phyloP scores from a whole-genome alignment of 2,888 invertebrate species.

The Drosophila barbarae region DNA sequence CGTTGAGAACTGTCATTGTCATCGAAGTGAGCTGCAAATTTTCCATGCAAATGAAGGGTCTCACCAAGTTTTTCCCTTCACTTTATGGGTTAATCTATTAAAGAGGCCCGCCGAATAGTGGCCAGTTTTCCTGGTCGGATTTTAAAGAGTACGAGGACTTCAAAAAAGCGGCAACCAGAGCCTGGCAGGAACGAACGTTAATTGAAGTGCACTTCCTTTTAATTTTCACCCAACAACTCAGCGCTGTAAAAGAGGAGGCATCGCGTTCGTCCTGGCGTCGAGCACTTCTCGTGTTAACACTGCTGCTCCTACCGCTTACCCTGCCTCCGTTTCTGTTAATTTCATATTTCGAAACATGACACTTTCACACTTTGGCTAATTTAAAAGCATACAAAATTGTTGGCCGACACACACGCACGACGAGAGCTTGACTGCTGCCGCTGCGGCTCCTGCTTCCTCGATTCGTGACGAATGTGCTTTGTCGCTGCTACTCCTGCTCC shows the following conservation, averaged over 20 bases:
- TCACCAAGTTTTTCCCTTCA: neutral
- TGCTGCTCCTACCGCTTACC: neutral
- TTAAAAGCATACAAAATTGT: slow-evolving; percentile 75
- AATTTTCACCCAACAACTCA: slow-evolving; percentile 66
- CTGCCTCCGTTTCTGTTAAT: slow-evolving; percentile 56
- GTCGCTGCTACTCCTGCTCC: slow-evolving; percentile 32
- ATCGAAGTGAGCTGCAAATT: slow-evolving; percentile 27
- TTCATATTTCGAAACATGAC: slow-evolving; percentile 76
- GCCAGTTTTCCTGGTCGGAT: neutral
- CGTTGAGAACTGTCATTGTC: slow-evolving; percentile 46
- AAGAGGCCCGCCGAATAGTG: neutral
- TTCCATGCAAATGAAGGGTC: slow-evolving; percentile 20
- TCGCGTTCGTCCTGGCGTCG: slow-evolving; percentile 15
- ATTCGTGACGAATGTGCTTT: slow-evolving; percentile 71
- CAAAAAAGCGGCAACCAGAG: neutral
- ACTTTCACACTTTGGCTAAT: slow-evolving; percentile 77
- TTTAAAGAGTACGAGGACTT: neutral
- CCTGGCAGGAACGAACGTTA: slow-evolving; percentile 40
- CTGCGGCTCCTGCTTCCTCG: slow-evolving; percentile 31
- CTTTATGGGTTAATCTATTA: slow-evolving; percentile 19
- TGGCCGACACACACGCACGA: slow-evolving; percentile 68
- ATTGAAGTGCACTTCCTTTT: slow-evolving; percentile 74
- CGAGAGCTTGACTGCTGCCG: slow-evolving; percentile 23
- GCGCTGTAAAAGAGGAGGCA: slow-evolving; percentile 21
- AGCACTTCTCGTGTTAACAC: slow-evolving; percentile 8